Base-by-base conservation (phyloP, 1,140 invertebrate species). In the Brachionus rotundiformis region DNA sequence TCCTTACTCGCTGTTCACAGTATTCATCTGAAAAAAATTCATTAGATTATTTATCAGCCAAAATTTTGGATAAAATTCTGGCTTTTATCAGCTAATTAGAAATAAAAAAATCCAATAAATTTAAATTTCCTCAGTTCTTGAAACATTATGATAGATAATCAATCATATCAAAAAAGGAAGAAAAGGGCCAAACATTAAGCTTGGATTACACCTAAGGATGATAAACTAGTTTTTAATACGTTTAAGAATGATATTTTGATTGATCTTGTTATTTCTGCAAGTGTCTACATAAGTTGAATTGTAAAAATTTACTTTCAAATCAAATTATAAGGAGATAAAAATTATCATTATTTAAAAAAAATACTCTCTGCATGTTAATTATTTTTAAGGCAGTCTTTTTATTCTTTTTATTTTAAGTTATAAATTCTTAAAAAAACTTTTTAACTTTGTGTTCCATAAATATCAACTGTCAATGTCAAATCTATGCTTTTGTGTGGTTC, bases 381-480 rank as follows among this genome's bases (percentile, higher is more conserved):
- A 19, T 25, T 54, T 4, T 19, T 54, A 3, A 54, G 47, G 19
- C 47, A 23, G 19, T 54, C 23, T 54, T 1, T 19, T 19, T 10
- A 54, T 19, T 25, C 1, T n/a, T n/a, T n/a, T n/a, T n/a, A n/a
- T n/a, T n/a, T n/a, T n/a, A n/a, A n/a, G n/a, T n/a, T n/a, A n/a
- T n/a, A n/a, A n/a, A n/a, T 54, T 54, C 47, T 54, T 19, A 54
- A 54, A 19, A 19, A 54, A 54, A n/a, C 7, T 54, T 54, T 54
- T 54, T 54, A 54, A 19, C 19, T 54, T 23, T 54, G 16, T 54
- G 47, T 54, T 54, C 47, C 47, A 54, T 54, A 54, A 54, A 54
- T 54, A 54, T 54, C 47, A 54, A 54, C 47, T 54, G 47, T 54
- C 47, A 54, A 54, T 54, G 47, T 25, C 47, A 54, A 54, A 54